Conservation (phyloP, 2,113 vertebrate species). For the Procavia capensis region DNA sequence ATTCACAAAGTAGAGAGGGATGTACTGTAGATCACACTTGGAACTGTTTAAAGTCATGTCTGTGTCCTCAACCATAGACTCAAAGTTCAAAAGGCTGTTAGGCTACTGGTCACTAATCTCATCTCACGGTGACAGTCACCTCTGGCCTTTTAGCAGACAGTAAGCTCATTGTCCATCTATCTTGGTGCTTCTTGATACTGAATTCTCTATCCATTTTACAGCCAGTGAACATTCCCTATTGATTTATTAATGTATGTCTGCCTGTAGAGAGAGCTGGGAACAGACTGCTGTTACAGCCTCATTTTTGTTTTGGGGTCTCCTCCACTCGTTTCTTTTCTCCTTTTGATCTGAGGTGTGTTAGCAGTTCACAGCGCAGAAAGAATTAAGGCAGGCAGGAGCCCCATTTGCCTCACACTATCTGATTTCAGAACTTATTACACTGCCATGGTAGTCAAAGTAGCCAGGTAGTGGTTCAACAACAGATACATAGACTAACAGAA, state of each 20-base stretch:
- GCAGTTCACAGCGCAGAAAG: constrained; percentile 89
- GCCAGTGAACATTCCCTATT: constrained; percentile 97
- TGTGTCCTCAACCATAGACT: constrained; percentile 89
- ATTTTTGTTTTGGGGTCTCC: constrained; percentile 94
- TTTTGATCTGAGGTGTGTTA: constrained; percentile 90
- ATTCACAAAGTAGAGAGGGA: too few species aligned
- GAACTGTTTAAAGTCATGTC: constrained; percentile 82
- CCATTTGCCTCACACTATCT: too few species aligned
- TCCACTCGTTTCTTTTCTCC: constrained; percentile 85
- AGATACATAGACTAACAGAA: too few species aligned
- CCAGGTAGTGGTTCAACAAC: too few species aligned
- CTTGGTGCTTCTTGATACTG: constrained; percentile 94
- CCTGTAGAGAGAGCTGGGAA: constrained; percentile 93
- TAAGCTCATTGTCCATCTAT: constrained; percentile 93
- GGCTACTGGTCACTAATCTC: constrained; percentile 86
- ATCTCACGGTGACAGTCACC: constrained; percentile 92
- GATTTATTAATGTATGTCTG: constrained; percentile 99
- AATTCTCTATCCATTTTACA: constrained; percentile 96
- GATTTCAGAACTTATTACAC: too few species aligned
- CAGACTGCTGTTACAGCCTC: constrained; percentile 91
- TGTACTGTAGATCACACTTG: not conserved
- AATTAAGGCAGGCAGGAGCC: constrained; percentile 94
- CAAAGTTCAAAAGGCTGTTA: constrained; percentile 85
- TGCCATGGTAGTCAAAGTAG: too few species aligned
- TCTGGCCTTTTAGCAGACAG: constrained; percentile 89